A percentile compares a stretch with the other conserved stretches of the same genome.
Evolutionary conservation across 2,797 vertebrate species (phyloP).

Genomic region (Scomberomorus guttatus): DNA sequence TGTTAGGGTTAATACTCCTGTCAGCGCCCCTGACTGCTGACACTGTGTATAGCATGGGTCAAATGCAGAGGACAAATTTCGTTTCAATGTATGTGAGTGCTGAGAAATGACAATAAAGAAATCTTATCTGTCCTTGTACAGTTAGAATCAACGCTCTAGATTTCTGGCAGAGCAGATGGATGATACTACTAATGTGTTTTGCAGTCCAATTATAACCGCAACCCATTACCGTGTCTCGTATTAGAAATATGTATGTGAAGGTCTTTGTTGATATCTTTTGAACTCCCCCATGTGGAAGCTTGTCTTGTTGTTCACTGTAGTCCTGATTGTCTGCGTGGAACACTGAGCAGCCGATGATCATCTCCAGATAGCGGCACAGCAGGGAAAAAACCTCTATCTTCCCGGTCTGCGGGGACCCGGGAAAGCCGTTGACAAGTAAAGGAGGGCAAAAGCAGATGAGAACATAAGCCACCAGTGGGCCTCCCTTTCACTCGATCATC

Average conservation of each 20-base stretch:
- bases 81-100: no score
- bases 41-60: no score
- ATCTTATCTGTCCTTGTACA: conserved; percentile 67
- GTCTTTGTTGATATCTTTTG: conserved; percentile 29
- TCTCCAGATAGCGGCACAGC: conserved; percentile 80
- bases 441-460: conserved; percentile 68
- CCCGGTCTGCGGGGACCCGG: conserved; percentile 71
- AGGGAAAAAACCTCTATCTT: conserved; percentile 69
- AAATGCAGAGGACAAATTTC: no score
- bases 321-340: conserved; percentile 74
- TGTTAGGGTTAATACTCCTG: no score
- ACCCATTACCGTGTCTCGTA: conserved; percentile 32
- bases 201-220: conserved; percentile 51
- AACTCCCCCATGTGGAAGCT: conserved; percentile 60
- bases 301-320: conserved; percentile 63
- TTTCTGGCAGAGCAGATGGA: conserved; percentile 63
- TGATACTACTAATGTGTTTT: conserved; percentile 53
- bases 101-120: no score
- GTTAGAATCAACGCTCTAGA: conserved; percentile 61
- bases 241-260: conserved; percentile 28
- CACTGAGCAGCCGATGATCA: conserved; percentile 82
- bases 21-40: no score
- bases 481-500: conserved; percentile 62
- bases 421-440: conserved; percentile 69
- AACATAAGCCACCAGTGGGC: conserved; percentile 68